phyloP scores from a whole-genome alignment of 2,113 vertebrate genomes.

The Aphelocoma coerulescens region DNA sequence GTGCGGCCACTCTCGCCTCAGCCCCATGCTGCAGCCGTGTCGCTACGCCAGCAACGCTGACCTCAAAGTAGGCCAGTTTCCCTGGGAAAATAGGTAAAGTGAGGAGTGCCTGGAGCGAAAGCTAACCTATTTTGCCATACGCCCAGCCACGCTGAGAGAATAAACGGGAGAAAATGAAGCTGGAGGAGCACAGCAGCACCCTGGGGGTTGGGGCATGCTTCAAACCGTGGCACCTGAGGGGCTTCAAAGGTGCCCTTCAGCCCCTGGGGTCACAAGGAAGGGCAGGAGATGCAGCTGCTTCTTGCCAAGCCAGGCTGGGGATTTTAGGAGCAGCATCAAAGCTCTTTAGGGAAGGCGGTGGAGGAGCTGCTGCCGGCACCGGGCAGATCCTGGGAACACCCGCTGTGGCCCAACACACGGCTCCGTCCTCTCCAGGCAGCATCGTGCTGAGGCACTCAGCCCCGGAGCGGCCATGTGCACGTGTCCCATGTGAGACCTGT shows the following conservation, averaged over 20 bases:
- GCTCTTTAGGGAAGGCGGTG: accelerated
- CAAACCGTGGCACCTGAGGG: not conserved
- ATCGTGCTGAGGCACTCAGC: not conserved
- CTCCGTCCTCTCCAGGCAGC: not conserved
- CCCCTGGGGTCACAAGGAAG: not conserved
- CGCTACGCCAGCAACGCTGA: not conserved
- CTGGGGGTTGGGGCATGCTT: not conserved
- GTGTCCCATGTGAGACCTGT: accelerated
- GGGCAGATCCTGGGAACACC: not conserved
- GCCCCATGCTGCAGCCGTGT: not conserved
- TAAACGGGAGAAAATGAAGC: not conserved
- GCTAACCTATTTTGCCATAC: conserved; percentile 58
- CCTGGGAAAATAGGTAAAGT: conserved; percentile 56
- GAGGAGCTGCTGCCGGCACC: not conserved
- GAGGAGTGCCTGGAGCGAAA: conserved; percentile 18
- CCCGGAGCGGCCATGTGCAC: accelerated
- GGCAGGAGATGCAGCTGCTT: not conserved
- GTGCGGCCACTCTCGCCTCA: not conserved
- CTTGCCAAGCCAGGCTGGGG: not conserved
- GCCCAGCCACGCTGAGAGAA: not conserved
- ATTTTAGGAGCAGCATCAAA: not conserved
- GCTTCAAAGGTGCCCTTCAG: accelerated
- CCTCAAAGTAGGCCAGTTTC: conserved; percentile 71
- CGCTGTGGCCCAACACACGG: accelerated
- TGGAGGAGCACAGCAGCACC: accelerated